Conservation (phyloP, 2,113 vertebrate species). For the Dendrocopos noguchii region DNA sequence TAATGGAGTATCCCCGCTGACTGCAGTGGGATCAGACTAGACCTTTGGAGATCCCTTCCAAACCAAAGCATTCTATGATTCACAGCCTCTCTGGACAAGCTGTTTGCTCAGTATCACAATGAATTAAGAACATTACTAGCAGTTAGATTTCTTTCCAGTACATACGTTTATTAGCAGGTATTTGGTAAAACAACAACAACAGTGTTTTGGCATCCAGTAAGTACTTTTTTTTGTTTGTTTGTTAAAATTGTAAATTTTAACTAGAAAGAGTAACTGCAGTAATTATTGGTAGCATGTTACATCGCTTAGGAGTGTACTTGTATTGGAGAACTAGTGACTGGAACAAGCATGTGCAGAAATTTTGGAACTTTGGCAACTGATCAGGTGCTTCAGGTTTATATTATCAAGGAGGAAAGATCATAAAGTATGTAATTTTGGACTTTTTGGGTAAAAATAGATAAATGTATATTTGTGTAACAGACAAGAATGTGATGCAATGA, state of each 20-base stretch:
- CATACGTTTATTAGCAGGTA: not conserved
- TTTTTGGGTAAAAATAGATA: not conserved
- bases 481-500: not conserved
- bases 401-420: not conserved
- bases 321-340: not conserved
- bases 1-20: too few relatives aligned
- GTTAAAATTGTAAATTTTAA: not conserved
- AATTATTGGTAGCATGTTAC: not conserved
- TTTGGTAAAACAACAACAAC: not conserved
- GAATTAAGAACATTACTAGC: not conserved
- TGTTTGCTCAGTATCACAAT: not conserved
- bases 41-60: too few relatives aligned
- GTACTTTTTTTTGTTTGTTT: not conserved
- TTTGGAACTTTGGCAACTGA: not conserved
- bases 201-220: not conserved
- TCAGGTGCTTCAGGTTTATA: not conserved
- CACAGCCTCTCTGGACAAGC: not conserved
- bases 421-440: not conserved
- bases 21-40: too few relatives aligned
- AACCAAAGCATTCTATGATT: too few relatives aligned
- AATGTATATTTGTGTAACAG: not conserved
- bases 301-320: not conserved
- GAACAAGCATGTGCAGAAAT: not conserved
- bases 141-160: not conserved
- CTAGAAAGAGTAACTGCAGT: not conserved